Base-by-base conservation (phyloP, 2,888 invertebrate species). In the Hirtodrosophila cameraria region DNA sequence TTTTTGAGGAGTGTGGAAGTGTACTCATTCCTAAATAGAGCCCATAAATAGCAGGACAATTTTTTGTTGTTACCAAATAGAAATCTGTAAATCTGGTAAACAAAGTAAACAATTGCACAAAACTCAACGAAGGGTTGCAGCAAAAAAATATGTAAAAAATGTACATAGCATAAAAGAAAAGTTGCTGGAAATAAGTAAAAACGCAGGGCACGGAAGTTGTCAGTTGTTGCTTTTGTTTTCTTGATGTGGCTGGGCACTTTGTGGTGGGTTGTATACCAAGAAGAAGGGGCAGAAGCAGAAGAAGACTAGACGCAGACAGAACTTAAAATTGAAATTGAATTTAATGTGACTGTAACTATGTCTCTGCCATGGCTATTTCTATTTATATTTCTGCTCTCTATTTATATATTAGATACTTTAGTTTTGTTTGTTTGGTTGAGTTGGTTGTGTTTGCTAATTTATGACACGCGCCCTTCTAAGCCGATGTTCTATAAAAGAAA, bases 51-150 rank as follows among this genome's bases (percentile, higher is more conserved):
- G 41, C 33, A 58, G 57, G 36, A 55, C 60, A 62, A 57, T 72
- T 67, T 68, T 57, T 39, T 38, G 20, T 33, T 54, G 48, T 27
- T 41, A 43, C 41, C 54, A 59, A 59, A 65, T 42, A 66, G 66
- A 58, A 66, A 53, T 66, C 75, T 75, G 73, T 66, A 66, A 73
- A 75, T 70, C 85, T 43, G 74, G 61, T 67, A 63, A 79, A 65
- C 80, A 82, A 67, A 69, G 79, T 75, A 79, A 80, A 85, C 75
- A 82, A 72, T 68, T 75, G 82, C 69, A 66, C 35, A 70, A 54
- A 36, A 41, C 49, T 41, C 35, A 46, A 38, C 42, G 49, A 52
- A 63, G 48, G 62, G 67, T 41, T 57, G 58, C 31, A 39, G 13
- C 16, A 39, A 20, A 23, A 33, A 28, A 20, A 18, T 3, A 9